Percentiles rank a stretch among this genome's conserved stretches.
Evolutionary conservation across 2,797 vertebrate species (phyloP).

Genomic region (Myiotriccus ornatus): DNA sequence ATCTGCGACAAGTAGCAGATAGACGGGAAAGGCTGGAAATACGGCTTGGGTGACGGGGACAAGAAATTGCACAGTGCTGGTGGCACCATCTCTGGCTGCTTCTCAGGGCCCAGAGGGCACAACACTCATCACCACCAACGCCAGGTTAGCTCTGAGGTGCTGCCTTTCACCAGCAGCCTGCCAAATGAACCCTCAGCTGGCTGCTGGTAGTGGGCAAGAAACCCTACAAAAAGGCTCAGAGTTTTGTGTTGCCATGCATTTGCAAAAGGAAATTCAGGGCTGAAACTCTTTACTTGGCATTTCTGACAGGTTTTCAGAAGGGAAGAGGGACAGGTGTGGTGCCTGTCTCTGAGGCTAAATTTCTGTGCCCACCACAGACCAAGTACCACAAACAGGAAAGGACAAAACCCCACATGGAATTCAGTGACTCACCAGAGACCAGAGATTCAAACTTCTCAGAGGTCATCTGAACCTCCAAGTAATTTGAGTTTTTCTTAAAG

Average conservation of each 20-base stretch:
- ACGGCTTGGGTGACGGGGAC: accelerated
- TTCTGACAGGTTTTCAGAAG: not conserved
- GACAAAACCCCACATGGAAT: not conserved
- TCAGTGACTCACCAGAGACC: not conserved
- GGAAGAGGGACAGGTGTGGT: not conserved
- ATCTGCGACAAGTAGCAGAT: not conserved
- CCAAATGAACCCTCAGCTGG: not conserved
- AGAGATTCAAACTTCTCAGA: not conserved
- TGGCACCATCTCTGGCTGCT: not conserved
- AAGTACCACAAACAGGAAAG: not conserved
- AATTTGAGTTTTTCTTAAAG: not conserved
- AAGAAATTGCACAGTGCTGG: accelerated
- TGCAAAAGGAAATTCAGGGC: not conserved
- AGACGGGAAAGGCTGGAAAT: accelerated
- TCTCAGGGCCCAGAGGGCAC: not conserved
- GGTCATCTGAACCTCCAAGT: not conserved
- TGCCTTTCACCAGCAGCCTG: not conserved
- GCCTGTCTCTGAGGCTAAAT: not conserved
- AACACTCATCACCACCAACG: not conserved
- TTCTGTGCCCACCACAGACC: not conserved
- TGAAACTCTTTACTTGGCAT: not conserved
- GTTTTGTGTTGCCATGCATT: accelerated
- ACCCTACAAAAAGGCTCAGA: accelerated
- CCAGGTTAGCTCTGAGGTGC: not conserved
- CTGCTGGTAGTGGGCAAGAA: not conserved